These are phyloP conservation scores for Oreochromis aureus DNA, from an alignment of 2,113 vertebrate genomes.

Conservation along the genomic window DNA sequence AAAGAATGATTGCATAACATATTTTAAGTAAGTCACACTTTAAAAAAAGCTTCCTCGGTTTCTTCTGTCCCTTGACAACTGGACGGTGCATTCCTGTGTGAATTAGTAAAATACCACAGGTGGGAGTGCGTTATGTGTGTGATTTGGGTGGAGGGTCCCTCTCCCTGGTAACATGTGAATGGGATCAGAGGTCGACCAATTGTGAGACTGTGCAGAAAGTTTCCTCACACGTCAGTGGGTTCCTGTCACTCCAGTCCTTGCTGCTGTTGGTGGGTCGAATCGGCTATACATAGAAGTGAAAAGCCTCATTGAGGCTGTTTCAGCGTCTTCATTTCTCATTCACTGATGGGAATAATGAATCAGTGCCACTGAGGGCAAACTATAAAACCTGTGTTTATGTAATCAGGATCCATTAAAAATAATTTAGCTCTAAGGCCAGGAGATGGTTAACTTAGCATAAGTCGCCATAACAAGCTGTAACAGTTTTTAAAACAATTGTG, in stretches of 20 bases:
- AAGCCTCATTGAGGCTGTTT: background rate
- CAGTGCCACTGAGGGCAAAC: background rate
- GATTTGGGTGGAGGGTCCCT: background rate
- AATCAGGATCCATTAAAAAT: background rate
- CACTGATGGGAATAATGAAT: background rate
- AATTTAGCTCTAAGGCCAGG: accelerated
- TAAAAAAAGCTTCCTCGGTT: background rate
- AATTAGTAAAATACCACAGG: constrained; percentile 41
- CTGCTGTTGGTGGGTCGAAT: constrained; percentile 32
- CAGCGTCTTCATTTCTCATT: background rate
- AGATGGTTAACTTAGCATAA: background rate
- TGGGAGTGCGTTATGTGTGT: constrained; percentile 21
- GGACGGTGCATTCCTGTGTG: constrained; percentile 22
- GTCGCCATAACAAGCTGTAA: background rate
- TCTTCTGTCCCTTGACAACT: background rate
- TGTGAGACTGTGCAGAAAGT: background rate
- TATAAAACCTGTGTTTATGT: background rate
- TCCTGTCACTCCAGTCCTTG: constrained; percentile 11
- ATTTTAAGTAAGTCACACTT: background rate
- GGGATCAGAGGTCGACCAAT: constrained; percentile 33
- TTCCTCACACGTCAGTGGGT: constrained; percentile 15
- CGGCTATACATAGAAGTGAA: constrained; percentile 47
- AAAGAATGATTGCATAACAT: background rate
- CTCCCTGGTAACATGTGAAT: constrained; percentile 61
- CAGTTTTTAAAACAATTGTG: background rate